phyloP scores from a whole-genome alignment of 1,140 invertebrate genomes.

The Araneus ventricosus region DNA sequence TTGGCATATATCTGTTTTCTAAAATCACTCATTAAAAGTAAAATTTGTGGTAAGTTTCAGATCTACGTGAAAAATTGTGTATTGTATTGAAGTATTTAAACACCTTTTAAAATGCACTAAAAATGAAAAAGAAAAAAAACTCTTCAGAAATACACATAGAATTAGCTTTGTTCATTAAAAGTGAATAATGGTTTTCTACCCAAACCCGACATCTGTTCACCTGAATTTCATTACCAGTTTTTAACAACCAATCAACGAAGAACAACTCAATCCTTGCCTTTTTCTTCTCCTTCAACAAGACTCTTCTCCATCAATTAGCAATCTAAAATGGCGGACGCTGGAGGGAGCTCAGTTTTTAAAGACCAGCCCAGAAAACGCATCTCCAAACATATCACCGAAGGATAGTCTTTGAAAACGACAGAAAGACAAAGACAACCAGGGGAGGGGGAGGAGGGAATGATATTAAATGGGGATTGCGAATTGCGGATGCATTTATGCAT shows the following conservation, averaged over 20 bases:
- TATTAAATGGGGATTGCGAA: conserved; percentile 68
- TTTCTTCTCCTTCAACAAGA: background rate
- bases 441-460: background rate
- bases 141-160: too few relatives aligned
- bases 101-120: too few relatives aligned
- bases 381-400: conserved; percentile 7
- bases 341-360: background rate
- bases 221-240: background rate
- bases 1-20: too few relatives aligned
- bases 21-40: too few relatives aligned
- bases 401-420: background rate
- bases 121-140: too few relatives aligned
- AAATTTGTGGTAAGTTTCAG: too few relatives aligned
- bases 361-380: background rate
- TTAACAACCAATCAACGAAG: background rate
- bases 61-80: too few relatives aligned
- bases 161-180: too few relatives aligned
- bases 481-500: conserved; percentile 73
- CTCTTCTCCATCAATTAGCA: background rate
- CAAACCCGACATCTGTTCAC: background rate
- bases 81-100: too few relatives aligned
- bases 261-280: background rate
- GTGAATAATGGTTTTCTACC: too few relatives aligned
- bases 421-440: background rate
- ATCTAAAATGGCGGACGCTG: conserved; percentile 45